Evolutionary conservation across 1,140 invertebrate genomes (phyloP).

Genomic region (Tenebrio molitor): DNA sequence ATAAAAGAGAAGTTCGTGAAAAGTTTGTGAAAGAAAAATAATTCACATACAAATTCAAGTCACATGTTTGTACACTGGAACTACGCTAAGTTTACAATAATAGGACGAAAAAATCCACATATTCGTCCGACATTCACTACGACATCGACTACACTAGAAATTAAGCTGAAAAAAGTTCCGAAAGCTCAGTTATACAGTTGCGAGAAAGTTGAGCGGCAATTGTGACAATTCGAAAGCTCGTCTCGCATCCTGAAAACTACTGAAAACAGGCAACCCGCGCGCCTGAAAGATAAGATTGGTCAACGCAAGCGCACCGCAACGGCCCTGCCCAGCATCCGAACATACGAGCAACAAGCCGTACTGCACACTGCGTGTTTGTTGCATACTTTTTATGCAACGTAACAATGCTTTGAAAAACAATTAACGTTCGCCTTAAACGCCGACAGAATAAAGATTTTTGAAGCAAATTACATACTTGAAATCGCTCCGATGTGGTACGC

Average conservation of each 20-base stretch:
- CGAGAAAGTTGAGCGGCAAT: conserved; percentile 28
- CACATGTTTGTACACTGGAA: conserved; percentile 32
- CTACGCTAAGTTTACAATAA: conserved; percentile 3
- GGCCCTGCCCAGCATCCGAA: conserved; percentile 55
- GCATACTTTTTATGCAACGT: no score
- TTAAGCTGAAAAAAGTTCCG: conserved; percentile 7
- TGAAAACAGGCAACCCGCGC: conserved; percentile 54
- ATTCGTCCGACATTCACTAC: not conserved
- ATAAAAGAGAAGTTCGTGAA: not conserved
- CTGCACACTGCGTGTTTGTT: conserved; percentile 1
- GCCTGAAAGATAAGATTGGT: conserved; percentile 51
- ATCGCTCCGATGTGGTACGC: no score
- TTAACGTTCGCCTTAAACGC: no score
- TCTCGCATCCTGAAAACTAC: conserved; percentile 53
- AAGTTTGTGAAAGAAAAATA: conserved; percentile 15
- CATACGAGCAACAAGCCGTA: not conserved
- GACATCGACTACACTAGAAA: conserved; percentile 12
- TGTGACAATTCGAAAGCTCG: conserved; percentile 45
- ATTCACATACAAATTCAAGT: conserved; percentile 12
- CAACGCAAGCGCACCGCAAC: conserved; percentile 50
- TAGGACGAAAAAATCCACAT: conserved; percentile 22
- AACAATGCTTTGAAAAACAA: no score
- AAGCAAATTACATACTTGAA: no score
- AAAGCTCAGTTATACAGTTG: conserved; percentile 30
- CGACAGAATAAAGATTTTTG: no score